A percentile compares a stretch with the other conserved stretches of the same genome.
Conservation (phyloP, 2,797 vertebrate species). For the Xenopus petersii region DNA sequence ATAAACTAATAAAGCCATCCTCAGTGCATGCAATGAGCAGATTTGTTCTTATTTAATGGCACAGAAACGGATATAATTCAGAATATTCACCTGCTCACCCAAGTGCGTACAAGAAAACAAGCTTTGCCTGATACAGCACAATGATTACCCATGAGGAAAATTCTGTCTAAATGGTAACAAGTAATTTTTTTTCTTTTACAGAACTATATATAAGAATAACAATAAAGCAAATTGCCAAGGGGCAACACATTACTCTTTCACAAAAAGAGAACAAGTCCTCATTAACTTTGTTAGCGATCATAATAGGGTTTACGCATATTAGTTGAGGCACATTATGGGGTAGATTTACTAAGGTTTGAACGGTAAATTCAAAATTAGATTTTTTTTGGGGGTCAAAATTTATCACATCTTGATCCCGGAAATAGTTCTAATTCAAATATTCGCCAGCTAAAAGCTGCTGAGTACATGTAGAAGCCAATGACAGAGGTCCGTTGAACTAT, state of each 20-base stretch:
- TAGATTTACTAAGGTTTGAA: too few relatives aligned
- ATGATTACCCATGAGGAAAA: slow-evolving; percentile 19
- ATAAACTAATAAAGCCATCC: slow-evolving; percentile 40
- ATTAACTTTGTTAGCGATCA: slow-evolving; percentile 30
- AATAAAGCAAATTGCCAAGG: slow-evolving; percentile 24
- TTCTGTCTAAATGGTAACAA: slow-evolving; percentile 20
- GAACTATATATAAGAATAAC: slow-evolving; percentile 1
- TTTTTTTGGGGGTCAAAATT: too few relatives aligned
- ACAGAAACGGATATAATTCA: slow-evolving; percentile 39
- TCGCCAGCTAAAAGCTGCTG: too few relatives aligned
- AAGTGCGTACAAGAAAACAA: slow-evolving; percentile 30
- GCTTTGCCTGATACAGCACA: slow-evolving; percentile 28
- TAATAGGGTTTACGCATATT: neutral
- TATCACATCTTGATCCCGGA: too few relatives aligned
- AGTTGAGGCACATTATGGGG: neutral
- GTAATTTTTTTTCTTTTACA: neutral
- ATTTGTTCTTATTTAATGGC: slow-evolving; percentile 46
- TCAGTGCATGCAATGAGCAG: slow-evolving; percentile 38
- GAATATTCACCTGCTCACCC: slow-evolving; percentile 32
- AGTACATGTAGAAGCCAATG: too few relatives aligned
- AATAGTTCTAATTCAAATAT: too few relatives aligned
- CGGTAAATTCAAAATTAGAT: too few relatives aligned
- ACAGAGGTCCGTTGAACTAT: too few relatives aligned
- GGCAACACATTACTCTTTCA: slow-evolving; percentile 15
- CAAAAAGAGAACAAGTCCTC: neutral